phyloP scores from a whole-genome alignment of 1,140 invertebrate species.

The Drosophila baimaii region DNA sequence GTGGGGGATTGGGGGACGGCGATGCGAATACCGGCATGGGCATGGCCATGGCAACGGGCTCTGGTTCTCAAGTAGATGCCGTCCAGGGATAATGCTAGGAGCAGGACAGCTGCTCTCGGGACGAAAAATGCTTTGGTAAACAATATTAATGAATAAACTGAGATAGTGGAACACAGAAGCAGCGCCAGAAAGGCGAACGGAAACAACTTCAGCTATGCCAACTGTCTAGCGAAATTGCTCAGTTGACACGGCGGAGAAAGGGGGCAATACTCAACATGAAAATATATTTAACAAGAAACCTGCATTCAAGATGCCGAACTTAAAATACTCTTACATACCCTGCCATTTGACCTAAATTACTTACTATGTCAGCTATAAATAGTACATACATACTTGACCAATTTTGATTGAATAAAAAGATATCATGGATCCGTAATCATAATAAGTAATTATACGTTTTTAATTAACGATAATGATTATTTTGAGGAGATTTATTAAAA shows the following conservation, averaged over 20 bases:
- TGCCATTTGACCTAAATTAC: too few species aligned
- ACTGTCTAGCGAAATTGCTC: constrained; percentile 36
- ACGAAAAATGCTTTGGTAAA: constrained; percentile 62
- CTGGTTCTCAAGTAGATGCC: constrained; percentile 21
- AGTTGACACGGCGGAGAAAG: constrained; percentile 6
- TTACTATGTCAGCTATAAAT: too few species aligned
- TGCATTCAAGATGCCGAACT: too few species aligned
- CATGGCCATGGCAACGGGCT: constrained; percentile 42
- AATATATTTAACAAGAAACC: constrained; percentile 20
- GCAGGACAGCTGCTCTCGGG: constrained; percentile 40
- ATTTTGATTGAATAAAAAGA: too few species aligned
- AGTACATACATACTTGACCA: too few species aligned
- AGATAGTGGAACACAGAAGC: constrained; percentile 4
- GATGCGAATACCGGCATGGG: constrained; percentile 3
- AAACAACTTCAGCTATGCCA: constrained; percentile 34
- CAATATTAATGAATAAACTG: constrained; percentile 71
- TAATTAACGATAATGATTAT: too few species aligned
- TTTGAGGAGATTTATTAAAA: too few species aligned
- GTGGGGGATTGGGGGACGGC: constrained; percentile 2
- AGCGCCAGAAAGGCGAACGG: constrained; percentile 1
- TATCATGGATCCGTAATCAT: too few species aligned
- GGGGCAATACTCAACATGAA: background rate
- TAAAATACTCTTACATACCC: too few species aligned
- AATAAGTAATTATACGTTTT: too few species aligned
- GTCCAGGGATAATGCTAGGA: constrained; percentile 36